Evolutionary conservation across 2,888 invertebrate genomes (phyloP).

Genomic region (Zaprionus obscuricornis): DNA sequence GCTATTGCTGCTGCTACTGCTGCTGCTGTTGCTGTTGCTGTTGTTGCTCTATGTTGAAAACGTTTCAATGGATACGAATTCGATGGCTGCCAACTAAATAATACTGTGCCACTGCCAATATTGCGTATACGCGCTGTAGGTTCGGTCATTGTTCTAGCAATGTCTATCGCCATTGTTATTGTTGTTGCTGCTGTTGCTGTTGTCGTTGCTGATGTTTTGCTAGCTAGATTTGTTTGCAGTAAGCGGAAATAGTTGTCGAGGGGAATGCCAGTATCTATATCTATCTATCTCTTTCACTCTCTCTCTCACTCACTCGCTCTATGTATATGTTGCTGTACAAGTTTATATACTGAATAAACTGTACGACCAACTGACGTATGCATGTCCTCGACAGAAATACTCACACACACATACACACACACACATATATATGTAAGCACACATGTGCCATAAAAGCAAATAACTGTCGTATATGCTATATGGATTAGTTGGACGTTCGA

Average conservation of each 20-base stretch:
- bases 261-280: slow-evolving; percentile 15
- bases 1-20: too few relatives aligned
- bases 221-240: slow-evolving; percentile 75
- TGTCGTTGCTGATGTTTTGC: slow-evolving; percentile 51
- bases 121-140: slow-evolving; percentile 66
- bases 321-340: slow-evolving; percentile 47
- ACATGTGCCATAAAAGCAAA: slow-evolving; percentile 72
- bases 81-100: slow-evolving; percentile 57
- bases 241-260: slow-evolving; percentile 71
- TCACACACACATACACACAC: slow-evolving; percentile 12
- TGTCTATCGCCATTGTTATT: slow-evolving; percentile 23
- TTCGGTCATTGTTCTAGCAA: slow-evolving; percentile 51
- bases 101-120: slow-evolving; percentile 69
- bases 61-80: slow-evolving; percentile 36
- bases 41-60: slow-evolving; percentile 2
- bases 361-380: slow-evolving; percentile 69
- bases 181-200: slow-evolving; percentile 15
- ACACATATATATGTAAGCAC: too few relatives aligned
- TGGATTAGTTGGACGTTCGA: slow-evolving; percentile 12
- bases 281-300: too few relatives aligned
- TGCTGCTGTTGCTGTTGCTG: too few relatives aligned
- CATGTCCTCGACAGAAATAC: slow-evolving; percentile 55
- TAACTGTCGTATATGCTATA: slow-evolving; percentile 63
- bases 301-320: too few relatives aligned
- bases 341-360: slow-evolving; percentile 74